Conservation (phyloP, 2,888 invertebrate species). For the Sericinus montela region DNA sequence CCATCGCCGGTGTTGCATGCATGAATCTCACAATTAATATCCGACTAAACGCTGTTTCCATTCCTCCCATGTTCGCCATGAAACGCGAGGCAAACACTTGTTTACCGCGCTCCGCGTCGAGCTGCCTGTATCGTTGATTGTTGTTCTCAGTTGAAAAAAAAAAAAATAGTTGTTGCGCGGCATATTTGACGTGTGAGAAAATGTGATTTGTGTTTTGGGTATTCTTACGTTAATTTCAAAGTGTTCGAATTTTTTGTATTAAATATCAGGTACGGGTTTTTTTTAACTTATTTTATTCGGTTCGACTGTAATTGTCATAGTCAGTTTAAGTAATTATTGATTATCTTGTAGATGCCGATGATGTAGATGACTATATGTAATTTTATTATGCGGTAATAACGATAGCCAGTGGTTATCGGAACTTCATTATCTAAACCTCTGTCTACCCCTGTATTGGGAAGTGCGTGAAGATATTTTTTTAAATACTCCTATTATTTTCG, state of each 20-base stretch:
- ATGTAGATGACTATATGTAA: too few relatives aligned
- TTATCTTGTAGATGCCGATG: too few relatives aligned
- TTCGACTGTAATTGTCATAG: too few relatives aligned
- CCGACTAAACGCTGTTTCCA: slow-evolving; percentile 19
- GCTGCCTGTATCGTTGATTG: slow-evolving; percentile 38
- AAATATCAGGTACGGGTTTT: slow-evolving; percentile 3
- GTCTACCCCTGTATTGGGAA: too few relatives aligned
- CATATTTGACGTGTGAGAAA: slow-evolving; percentile 24
- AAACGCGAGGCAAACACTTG: slow-evolving; percentile 38
- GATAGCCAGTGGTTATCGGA: too few relatives aligned
- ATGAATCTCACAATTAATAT: slow-evolving; percentile 15
- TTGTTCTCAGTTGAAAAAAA: slow-evolving; percentile 36
- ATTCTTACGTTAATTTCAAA: too few relatives aligned
- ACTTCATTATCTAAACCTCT: too few relatives aligned
- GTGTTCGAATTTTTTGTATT: slow-evolving; percentile 6
- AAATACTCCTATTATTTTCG: too few relatives aligned
- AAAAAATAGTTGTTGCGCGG: slow-evolving; percentile 34
- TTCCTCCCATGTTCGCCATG: slow-evolving; percentile 18
- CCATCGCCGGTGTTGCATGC: slow-evolving; percentile 2
- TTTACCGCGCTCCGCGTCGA: slow-evolving; percentile 33
- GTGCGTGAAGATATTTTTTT: too few relatives aligned
- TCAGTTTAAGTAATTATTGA: too few relatives aligned
- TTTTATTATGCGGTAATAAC: too few relatives aligned
- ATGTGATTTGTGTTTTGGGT: background rate
- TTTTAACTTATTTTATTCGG: too few relatives aligned